Evolutionary conservation across 2,113 vertebrate genomes (phyloP).

Genomic region (Dicrurus megarhynchus): DNA sequence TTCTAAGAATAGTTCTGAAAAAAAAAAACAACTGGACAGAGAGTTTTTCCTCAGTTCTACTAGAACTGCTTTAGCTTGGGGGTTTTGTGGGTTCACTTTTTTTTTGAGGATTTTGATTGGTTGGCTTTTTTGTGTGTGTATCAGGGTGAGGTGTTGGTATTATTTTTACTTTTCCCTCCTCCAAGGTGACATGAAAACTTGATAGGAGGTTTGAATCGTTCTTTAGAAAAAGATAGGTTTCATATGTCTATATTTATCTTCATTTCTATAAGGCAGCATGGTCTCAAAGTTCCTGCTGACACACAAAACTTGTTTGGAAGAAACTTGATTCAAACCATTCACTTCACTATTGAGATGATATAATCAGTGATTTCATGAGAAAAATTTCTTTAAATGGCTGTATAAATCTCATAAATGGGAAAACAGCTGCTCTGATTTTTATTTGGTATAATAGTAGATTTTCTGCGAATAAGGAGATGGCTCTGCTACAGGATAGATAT

Average conservation of each 20-base stretch:
- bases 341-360: slow-evolving; percentile 52
- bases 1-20: slow-evolving; percentile 13
- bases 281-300: slow-evolving; percentile 64
- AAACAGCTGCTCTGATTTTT: slow-evolving; percentile 50
- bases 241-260: slow-evolving; percentile 54
- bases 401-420: slow-evolving; percentile 74
- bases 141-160: neutral
- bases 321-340: slow-evolving; percentile 62
- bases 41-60: neutral
- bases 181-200: slow-evolving; percentile 38
- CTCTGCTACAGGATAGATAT: slow-evolving; percentile 31
- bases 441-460: slow-evolving; percentile 34
- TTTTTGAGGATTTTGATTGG: neutral
- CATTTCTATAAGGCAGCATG: slow-evolving; percentile 48
- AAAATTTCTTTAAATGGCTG: slow-evolving; percentile 61
- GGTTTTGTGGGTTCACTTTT: neutral
- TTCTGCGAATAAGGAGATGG: slow-evolving; percentile 58
- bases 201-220: slow-evolving; percentile 27
- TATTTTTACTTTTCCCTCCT: slow-evolving; percentile 4
- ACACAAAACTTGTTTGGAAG: slow-evolving; percentile 41
- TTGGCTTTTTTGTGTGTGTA: neutral
- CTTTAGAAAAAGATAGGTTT: neutral
- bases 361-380: slow-evolving; percentile 64
- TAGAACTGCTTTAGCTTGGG: neutral
- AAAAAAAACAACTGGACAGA: slow-evolving; percentile 2